Evolutionary conservation across 2,797 vertebrate genomes (phyloP).

Genomic region (Kryptopterus vitreolus): DNA sequence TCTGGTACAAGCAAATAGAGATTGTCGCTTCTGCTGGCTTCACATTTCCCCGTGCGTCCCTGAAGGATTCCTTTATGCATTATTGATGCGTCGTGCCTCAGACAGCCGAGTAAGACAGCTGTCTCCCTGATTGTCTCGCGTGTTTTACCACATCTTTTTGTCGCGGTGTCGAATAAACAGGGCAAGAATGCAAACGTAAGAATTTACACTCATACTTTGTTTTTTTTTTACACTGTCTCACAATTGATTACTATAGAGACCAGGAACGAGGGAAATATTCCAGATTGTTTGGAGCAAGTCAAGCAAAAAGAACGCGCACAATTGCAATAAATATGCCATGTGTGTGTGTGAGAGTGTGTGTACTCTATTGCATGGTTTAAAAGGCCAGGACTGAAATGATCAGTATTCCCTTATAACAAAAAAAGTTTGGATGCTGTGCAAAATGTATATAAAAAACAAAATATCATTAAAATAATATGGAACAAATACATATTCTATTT

Average conservation of each 20-base stretch:
- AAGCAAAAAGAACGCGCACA: background rate
- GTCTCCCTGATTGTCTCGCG: constrained; percentile 13
- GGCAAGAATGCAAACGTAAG: background rate
- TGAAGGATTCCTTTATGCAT: constrained; percentile 44
- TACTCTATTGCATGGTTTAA: background rate
- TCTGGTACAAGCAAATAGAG: constrained; percentile 52
- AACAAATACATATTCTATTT: too few species aligned
- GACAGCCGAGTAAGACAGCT: constrained; percentile 31
- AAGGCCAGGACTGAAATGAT: background rate
- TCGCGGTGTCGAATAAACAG: constrained; percentile 8
- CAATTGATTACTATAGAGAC: background rate
- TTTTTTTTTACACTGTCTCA: background rate
- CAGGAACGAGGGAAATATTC: background rate
- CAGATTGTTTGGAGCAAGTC: background rate
- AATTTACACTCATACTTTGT: background rate
- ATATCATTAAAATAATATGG: too few species aligned
- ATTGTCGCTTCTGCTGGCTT: constrained; percentile 21
- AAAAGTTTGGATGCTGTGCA: too few species aligned
- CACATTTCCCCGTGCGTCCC: constrained; percentile 16
- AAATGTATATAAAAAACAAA: background rate
- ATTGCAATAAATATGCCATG: background rate
- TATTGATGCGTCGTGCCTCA: constrained; percentile 41
- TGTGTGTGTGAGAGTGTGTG: background rate
- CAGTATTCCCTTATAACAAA: too few species aligned
- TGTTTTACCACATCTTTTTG: constrained; percentile 23